These are phyloP conservation scores for Marmota monax DNA, from an alignment of 2,113 vertebrate genomes.

Conservation along the genomic window DNA sequence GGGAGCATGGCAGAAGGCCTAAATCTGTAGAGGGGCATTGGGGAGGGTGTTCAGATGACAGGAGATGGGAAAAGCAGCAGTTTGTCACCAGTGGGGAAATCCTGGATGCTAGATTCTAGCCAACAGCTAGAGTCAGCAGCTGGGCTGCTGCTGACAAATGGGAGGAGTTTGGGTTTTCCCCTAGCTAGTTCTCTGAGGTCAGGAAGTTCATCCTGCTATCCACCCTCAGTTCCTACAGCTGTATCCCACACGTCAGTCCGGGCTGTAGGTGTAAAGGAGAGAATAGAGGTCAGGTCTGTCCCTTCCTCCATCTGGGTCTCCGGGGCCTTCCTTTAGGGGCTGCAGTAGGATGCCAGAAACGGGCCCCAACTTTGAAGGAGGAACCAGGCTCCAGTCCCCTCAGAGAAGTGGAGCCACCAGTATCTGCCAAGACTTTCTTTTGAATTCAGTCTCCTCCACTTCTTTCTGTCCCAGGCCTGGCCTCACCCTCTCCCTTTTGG, in stretches of 20 bases:
- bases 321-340: neutral
- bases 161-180: neutral
- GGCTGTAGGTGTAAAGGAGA: neutral
- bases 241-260: too few species aligned
- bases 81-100: accelerated
- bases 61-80: accelerated
- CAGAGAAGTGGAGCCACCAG: neutral
- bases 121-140: neutral
- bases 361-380: neutral
- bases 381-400: neutral
- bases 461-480: neutral
- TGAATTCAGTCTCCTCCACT: neutral
- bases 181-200: neutral
- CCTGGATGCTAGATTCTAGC: neutral
- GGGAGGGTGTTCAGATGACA: neutral
- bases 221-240: neutral
- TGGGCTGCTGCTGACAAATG: neutral
- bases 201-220: neutral
- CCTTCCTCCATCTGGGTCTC: neutral
- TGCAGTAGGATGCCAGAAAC: neutral
- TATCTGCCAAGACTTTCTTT: neutral
- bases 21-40: neutral
- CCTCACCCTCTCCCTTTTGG: too few species aligned
- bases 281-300: too few species aligned
- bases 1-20: neutral